These are phyloP conservation scores for Euura lappo DNA, from an alignment of 1,140 invertebrate species.

Conservation along the genomic window DNA sequence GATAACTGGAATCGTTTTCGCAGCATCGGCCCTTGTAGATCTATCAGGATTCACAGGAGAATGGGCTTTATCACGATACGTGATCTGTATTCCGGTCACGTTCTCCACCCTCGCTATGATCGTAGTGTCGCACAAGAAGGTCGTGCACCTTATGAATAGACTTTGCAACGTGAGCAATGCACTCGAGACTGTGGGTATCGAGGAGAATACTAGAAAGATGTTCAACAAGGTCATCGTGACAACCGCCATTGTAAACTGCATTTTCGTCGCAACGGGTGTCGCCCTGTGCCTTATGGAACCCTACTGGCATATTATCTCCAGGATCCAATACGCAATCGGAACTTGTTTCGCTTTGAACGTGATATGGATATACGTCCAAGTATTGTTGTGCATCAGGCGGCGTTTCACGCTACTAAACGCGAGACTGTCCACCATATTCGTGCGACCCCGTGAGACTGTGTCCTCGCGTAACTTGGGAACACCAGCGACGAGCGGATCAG, in stretches of 20 bases:
- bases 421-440: neutral
- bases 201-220: neutral
- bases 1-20: neutral
- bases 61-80: neutral
- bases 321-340: neutral
- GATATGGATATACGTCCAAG: neutral
- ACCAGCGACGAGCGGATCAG: neutral
- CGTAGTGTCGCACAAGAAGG: neutral
- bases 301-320: neutral
- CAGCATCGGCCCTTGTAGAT: neutral
- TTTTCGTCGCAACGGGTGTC: neutral
- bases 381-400: neutral
- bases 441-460: neutral
- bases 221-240: neutral
- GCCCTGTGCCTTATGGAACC: neutral
- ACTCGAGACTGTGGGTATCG: neutral
- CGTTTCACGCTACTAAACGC: neutral
- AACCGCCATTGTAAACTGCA: neutral
- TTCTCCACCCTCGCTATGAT: neutral
- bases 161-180: neutral
- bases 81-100: neutral
- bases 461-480: neutral
- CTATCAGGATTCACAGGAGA: neutral
- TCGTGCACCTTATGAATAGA: neutral
- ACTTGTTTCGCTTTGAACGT: neutral